These are phyloP conservation scores for Maniola hyperantus DNA, from an alignment of 2,888 invertebrate genomes.

Conservation along the genomic window DNA sequence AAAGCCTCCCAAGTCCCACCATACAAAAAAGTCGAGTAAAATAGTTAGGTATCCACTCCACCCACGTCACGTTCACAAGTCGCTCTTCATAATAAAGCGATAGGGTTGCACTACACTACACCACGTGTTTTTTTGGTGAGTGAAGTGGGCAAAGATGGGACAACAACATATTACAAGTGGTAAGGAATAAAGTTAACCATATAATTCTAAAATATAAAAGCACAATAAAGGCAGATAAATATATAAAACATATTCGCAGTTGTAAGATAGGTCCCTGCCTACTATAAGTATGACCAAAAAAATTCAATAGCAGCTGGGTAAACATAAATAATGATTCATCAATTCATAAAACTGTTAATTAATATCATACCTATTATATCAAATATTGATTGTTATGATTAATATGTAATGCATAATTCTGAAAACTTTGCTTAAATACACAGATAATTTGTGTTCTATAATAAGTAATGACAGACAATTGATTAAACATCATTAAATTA, in stretches of 20 bases:
- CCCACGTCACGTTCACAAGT: neutral
- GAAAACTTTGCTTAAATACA: neutral
- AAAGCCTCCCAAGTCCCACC: too few species aligned
- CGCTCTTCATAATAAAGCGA: neutral
- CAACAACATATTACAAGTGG: neutral
- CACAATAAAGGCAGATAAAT: neutral
- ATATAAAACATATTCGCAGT: neutral
- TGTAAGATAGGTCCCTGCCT: neutral
- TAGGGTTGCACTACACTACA: neutral
- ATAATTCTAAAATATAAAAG: neutral
- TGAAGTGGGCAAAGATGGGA: neutral
- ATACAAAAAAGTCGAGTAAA: too few species aligned
- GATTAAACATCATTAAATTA: slow-evolving; percentile 9
- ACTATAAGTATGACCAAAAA: neutral
- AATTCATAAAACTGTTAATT: neutral
- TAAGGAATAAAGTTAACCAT: neutral
- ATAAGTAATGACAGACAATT: neutral
- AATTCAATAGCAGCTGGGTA: neutral
- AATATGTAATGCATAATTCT: slow-evolving; percentile 9
- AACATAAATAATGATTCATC: slow-evolving; percentile 7
- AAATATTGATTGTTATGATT: slow-evolving; percentile 21
- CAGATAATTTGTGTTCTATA: neutral
- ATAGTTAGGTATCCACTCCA: too few species aligned
- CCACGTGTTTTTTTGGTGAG: neutral
- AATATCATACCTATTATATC: slow-evolving; percentile 1